A percentile compares a stretch with the other conserved stretches of the same genome.
These are phyloP conservation scores for Zoanthus sociatus DNA, from an alignment of 92 coral and sea anemone genomes.

Conservation along the genomic window DNA sequence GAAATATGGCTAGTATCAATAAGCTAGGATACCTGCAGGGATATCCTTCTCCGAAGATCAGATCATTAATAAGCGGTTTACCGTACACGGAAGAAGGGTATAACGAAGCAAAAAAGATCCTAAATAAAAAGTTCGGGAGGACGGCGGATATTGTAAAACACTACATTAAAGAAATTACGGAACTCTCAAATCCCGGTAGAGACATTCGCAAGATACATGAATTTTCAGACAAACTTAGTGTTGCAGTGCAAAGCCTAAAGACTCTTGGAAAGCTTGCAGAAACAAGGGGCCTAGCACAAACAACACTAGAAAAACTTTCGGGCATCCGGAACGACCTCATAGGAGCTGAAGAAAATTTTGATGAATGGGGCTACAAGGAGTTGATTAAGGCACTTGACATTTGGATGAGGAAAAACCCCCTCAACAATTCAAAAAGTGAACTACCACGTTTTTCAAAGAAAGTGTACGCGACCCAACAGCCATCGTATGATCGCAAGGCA, in stretches of 20 bases:
- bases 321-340: neutral
- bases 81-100: constrained; percentile 65
- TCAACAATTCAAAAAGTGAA: neutral
- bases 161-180: neutral
- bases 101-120: constrained; percentile 50
- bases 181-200: constrained; percentile 12
- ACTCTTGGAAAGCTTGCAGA: neutral
- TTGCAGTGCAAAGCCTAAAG: neutral
- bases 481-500: neutral
- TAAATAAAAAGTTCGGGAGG: constrained; percentile 31
- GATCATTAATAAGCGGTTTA: neutral
- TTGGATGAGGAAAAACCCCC: constrained; percentile 1
- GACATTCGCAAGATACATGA: constrained; percentile 11
- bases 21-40: constrained; percentile 7
- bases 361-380: constrained; percentile 9
- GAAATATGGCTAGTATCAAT: neutral
- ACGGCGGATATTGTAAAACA: neutral
- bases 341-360: neutral
- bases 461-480: neutral
- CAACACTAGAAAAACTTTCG: constrained; percentile 13
- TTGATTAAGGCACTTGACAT: constrained; percentile 3
- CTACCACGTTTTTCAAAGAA: neutral
- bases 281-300: neutral
- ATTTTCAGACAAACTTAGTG: neutral
- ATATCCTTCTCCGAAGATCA: neutral